Base-by-base conservation (phyloP, 2,888 invertebrate species). In the Pyrocoelia pectoralis region DNA sequence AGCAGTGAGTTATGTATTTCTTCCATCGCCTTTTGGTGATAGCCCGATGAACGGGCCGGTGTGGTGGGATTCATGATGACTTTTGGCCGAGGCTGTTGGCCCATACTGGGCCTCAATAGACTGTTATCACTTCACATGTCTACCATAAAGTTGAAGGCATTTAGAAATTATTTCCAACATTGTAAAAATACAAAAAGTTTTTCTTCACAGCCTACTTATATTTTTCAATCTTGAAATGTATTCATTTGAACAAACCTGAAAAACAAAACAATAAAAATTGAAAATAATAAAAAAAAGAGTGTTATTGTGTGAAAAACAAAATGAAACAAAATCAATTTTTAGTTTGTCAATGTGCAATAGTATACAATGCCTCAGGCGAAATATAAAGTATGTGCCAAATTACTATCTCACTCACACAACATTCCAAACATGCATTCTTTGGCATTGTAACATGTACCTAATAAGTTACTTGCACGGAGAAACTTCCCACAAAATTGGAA, bases 11-110 rank as follows among this genome's bases (percentile, higher is more conserved):
- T 92, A 73, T 93, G 87, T 77, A 93, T 94, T 83, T 93, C 91
- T 83, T 91, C 92, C 82, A 94, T 87, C 79, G 93, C 93, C 84
- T 93, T 92, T 83, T 92, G 91, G 83, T 91, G 91, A 83, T 93
- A 93, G 84, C 91, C 91, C 84, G 90, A 87, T 80, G 80, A 76
- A 58, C 80, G 79, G 78, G 80, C 78, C 65, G 79, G 84, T 82
- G 86, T 85, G 82, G 85, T 86, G 81, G 86, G 85, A 84, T 86
- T 87, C 87, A 87, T 87, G 82, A 83, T 86, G 84, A 85, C 69
- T 62, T 72, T 73, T 71, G 74, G 67, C 74, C 76, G 76, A 78
- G 82, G 82, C 82, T 82, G 82, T 75, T 83, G 83, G 83, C 83
- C 83, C 83, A 83, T 83, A 76, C 80, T 82, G 81, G 84, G 84